Evolutionary conservation across 2,888 invertebrate genomes (phyloP), one percentile per base, ranked within the genome.

Genomic region (Operophtera brumata): DNA sequence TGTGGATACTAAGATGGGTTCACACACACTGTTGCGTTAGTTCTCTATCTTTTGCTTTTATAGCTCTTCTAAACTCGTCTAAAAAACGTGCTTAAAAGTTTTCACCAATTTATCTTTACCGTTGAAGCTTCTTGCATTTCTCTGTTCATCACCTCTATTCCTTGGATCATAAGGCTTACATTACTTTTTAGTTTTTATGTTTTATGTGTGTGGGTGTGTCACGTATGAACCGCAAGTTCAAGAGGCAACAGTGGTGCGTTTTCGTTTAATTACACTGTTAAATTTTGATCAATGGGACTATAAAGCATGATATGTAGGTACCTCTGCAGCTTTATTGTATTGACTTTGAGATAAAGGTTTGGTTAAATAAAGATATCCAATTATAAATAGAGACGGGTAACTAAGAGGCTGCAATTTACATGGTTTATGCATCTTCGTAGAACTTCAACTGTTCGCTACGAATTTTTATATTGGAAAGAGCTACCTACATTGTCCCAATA

Each of bases 21-120:
- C 73, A 73, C 75, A 71, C 75, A 72, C 66, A 86, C 86, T 87
- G 82, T 70, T 81, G 75, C 62, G 63, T 64, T 64, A 61, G 51
- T 67, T 65, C 64, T 65, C 68, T 67, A 67, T 71, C 77, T 76
- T 80, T 77, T 77, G 77, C 82, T 84, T 84, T 81, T 88, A 88
- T 88, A 87, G 80, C 75, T 68, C 73, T 75, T 75, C 73, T 75
- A 80, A 82, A 81, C 76, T 75, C 79, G 75, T 71, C 80, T 73
- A 80, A 84, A 84, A 86, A 86, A 85, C 86, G 77, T 81, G 85
- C 82, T 73, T 63, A 72, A 67, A 66, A 68, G 62, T 68, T 69
- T 59, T 44, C 45, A 60, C 82, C 57, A 74, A 64, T 28, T 57
- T 74, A 68, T 48, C 30, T 61, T 47, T 74, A 54, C 76, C 6